Evolutionary conservation across 1,140 invertebrate species (phyloP), one percentile per base, ranked within the genome.

Genomic region (Solenopsis fugax): DNA sequence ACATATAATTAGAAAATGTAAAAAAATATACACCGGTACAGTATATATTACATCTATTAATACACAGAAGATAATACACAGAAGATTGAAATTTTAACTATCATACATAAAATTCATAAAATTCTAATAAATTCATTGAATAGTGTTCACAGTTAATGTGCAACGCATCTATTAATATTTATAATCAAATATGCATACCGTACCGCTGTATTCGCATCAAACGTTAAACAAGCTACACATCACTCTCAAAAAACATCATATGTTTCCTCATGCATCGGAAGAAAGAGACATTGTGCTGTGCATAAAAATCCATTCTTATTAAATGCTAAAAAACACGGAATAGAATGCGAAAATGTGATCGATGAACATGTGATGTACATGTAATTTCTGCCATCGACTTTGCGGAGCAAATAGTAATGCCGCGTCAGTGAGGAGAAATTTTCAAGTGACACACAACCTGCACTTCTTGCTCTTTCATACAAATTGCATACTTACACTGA

Each of bases 401-500:
- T 75, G 24, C 29, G 60, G 54, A 16, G 2, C 18, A 21, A 58
- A 62, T 60, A 52, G 62, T 80, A 41, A 45, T 71, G 62, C 50
- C 29, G 67, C 34, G n/a, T 58, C 50, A 67, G 29, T 80, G 29
- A 69, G n/a, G 52, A 67, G 65, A 65, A 87, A 80, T 72, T 54
- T 50, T 84, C 21, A 82, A 67, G 12, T 75, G 54, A 69, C 64
- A 37, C 37, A 50, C 54, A 48, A 78, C 52, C 21, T 34, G 50
- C 64, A 18, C 29, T 29, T 81, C n/a, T 60, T 64, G 37, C 18
- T 85, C 50, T 85, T 45, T 85, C 21, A 4, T n/a, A 85, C 24
- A 71, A 71, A 65, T 29, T 62, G 29, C 7, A 78, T 91, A 96
- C 96, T 96, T 94, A 96, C 96, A 90, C 95, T 96, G 41, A 94